phyloP scores from a whole-genome alignment of 2,797 vertebrate species.

The Melanogrammus aeglefinus region DNA sequence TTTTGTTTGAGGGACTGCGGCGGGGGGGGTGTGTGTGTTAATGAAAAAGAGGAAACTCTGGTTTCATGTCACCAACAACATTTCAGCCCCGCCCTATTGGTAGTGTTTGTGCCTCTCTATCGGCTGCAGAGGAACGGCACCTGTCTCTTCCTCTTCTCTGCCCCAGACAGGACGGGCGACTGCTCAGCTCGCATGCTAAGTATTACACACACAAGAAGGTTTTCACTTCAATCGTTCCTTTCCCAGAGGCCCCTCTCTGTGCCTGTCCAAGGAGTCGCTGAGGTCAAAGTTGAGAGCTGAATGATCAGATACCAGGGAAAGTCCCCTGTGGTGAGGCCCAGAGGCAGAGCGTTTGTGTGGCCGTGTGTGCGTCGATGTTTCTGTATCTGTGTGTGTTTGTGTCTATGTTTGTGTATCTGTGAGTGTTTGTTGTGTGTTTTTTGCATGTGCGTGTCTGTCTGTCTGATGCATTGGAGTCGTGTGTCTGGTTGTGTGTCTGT shows the following conservation, averaged over 20 bases:
- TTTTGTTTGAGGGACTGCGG: slow-evolving; percentile 21
- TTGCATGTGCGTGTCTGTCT: not conserved
- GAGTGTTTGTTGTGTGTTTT: not conserved
- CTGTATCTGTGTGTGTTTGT: not conserved
- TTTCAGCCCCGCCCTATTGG: not conserved
- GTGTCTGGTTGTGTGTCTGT: no score
- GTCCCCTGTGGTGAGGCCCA: slow-evolving; percentile 24
- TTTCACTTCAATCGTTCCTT: slow-evolving; percentile 33
- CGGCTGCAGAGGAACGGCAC: not conserved
- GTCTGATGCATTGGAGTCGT: not conserved
- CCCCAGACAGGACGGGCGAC: slow-evolving; percentile 51
- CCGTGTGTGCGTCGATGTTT: not conserved
- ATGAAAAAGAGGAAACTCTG: no score
- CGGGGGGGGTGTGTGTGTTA: no score
- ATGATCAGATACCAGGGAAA: slow-evolving; percentile 28
- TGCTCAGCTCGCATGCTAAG: slow-evolving; percentile 59
- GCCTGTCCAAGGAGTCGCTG: slow-evolving; percentile 11
- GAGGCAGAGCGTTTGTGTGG: slow-evolving; percentile 6
- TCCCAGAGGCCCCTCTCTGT: not conserved
- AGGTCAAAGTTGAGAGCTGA: slow-evolving; percentile 30
- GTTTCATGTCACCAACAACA: no score
- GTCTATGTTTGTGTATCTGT: no score
- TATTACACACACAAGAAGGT: slow-evolving; percentile 62
- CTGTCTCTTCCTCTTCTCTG: not conserved
- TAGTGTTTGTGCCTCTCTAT: no score